Evolutionary conservation across 2,113 vertebrate species (phyloP), one percentile per base, ranked within the genome.

Genomic region (Onychorhynchus coronatus): DNA sequence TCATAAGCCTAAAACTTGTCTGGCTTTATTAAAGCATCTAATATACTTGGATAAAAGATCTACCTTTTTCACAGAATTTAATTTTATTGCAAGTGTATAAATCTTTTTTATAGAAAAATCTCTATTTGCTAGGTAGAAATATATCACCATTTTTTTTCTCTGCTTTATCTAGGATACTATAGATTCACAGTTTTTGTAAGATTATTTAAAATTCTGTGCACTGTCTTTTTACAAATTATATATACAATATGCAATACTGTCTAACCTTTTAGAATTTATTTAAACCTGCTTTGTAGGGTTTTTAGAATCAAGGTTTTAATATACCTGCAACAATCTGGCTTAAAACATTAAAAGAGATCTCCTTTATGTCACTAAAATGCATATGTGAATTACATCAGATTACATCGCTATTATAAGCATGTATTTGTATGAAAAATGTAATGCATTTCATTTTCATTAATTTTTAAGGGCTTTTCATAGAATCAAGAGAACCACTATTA

Each of bases 371-470:
- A 31, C 23, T 66, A 12, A 81, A 62, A 70, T 58, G 14, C 4
- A 1, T 13, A 1, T 21, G 7, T 62, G 28, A 71, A 58, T 79
- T 68, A 37, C 1, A 0, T 47, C 4, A 7, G 19, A 59, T 52
- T 73, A 25, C 17, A 44, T 55, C 21, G 28, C 10, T 58, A 65
- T 16, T 59, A 56, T 9, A 59, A 42, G 6, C 8, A 8, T 4
- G 5, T 73, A 7, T 50, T 88, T 86, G 9, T 68, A 71, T 65
- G 59, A 82, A 39, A 15, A 28, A 50, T 24, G 8, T 11, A 49
- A 65, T 5, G 8, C 5, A 70, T 46, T 2, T 52, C 0, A 24
- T 63, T 83, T 76, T 73, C 2, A 8, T 70, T 72, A 61, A 16
- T 42, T 90, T 76, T 71, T 42, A 59, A 61, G 7, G 1, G 4